These are phyloP conservation scores for Formicarius rufipectus DNA, from an alignment of 2,113 vertebrate genomes.

Conservation along the genomic window DNA sequence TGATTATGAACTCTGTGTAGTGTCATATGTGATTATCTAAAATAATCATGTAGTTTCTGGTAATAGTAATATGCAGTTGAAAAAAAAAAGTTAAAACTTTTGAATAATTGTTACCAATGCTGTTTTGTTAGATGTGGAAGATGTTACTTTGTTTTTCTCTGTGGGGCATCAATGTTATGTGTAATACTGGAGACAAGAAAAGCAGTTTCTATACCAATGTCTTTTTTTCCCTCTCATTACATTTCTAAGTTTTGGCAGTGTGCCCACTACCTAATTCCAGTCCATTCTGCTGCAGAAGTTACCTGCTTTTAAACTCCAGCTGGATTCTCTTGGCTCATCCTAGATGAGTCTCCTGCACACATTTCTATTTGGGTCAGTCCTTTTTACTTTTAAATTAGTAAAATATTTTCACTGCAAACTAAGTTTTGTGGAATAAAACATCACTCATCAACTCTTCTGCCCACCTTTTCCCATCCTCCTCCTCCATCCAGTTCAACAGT, in stretches of 20 bases:
- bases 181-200: neutral
- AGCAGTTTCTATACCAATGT: neutral
- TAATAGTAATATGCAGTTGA: neutral
- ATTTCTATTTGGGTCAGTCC: neutral
- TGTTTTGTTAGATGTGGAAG: neutral
- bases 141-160: neutral
- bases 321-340: neutral
- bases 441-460: neutral
- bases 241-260: neutral
- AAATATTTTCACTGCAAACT: neutral
- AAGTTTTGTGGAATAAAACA: neutral
- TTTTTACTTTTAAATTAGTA: neutral
- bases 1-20: neutral
- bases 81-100: neutral
- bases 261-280: neutral
- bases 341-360: neutral
- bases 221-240: rapidly evolving
- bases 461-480: neutral
- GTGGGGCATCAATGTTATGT: neutral
- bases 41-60: neutral
- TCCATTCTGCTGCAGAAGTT: neutral
- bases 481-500: neutral
- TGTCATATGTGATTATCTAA: neutral
- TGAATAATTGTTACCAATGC: neutral
- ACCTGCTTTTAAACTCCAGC: neutral